phyloP scores from a whole-genome alignment of 2,113 vertebrate genomes.

The Semicossyphus pulcher region DNA sequence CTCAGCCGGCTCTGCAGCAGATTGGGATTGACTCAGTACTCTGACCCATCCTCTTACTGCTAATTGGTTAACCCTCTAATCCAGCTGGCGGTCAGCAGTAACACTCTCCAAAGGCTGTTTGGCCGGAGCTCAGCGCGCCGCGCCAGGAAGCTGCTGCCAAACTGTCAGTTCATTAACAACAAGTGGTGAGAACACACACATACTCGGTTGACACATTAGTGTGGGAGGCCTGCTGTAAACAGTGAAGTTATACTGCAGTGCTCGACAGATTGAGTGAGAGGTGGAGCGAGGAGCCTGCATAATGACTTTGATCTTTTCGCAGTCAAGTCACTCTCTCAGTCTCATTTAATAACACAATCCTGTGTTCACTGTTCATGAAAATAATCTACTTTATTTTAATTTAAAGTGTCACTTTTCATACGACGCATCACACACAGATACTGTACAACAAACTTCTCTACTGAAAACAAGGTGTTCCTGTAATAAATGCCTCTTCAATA shows the following conservation, averaged over 20 bases:
- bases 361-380: background rate
- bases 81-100: conserved; percentile 62
- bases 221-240: conserved; percentile 37
- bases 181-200: conserved; percentile 37
- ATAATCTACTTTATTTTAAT: background rate
- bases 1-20: conserved; percentile 42
- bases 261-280: background rate
- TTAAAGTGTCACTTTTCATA: too few species aligned
- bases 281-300: background rate
- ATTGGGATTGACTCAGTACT: conserved; percentile 66
- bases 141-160: conserved; percentile 50
- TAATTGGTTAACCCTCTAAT: conserved; percentile 79
- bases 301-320: conserved; percentile 22
- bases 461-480: background rate
- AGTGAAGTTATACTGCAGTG: conserved; percentile 5
- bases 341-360: background rate
- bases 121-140: conserved; percentile 40
- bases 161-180: conserved; percentile 48
- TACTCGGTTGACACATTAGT: conserved; percentile 35
- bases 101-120: conserved; percentile 56
- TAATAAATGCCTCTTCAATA: background rate
- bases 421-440: background rate
- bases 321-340: conserved; percentile 11
- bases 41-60: conserved; percentile 67
- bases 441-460: background rate